Percentiles rank a stretch among this genome's conserved stretches.
Evolutionary conservation across 2,113 vertebrate genomes (phyloP).

Genomic region (Ammodytes dubius): DNA sequence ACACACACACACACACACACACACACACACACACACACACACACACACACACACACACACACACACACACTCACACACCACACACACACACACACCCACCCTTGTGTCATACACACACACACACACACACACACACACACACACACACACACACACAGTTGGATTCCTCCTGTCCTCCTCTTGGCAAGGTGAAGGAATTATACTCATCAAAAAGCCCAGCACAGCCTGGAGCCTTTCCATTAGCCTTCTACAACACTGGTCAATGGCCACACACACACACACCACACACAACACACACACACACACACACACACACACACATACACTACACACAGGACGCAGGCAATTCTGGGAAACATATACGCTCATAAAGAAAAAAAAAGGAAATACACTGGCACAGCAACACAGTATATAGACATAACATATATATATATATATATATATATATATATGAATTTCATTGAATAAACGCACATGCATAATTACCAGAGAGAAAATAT

Average conservation of each 20-base stretch:
- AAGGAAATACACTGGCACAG: background rate
- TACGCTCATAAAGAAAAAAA: constrained; percentile 10
- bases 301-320: constrained; percentile 3
- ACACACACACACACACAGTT: constrained; percentile 54
- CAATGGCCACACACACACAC: constrained; percentile 43
- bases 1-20: no score
- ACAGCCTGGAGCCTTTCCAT: constrained; percentile 77
- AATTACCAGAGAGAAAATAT: constrained; percentile 48
- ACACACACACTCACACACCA: constrained; percentile 32
- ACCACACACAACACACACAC: constrained; percentile 10
- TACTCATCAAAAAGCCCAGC: constrained; percentile 70
- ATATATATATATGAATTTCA: background rate
- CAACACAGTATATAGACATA: constrained; percentile 13
- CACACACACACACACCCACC: constrained; percentile 51
- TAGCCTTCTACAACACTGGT: constrained; percentile 75
- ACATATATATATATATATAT: background rate
- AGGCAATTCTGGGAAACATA: background rate
- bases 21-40: constrained; percentile 48
- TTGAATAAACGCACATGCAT: constrained; percentile 40
- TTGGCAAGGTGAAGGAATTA: constrained; percentile 82
- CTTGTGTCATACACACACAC: constrained; percentile 57
- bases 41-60: background rate
- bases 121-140: constrained; percentile 20
- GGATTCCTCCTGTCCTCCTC: constrained; percentile 75
- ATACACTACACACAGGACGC: background rate